Percentiles rank a stretch among this genome's conserved stretches.
Evolutionary conservation across 2,888 invertebrate species (phyloP).

Genomic region (Luperina testacea): DNA sequence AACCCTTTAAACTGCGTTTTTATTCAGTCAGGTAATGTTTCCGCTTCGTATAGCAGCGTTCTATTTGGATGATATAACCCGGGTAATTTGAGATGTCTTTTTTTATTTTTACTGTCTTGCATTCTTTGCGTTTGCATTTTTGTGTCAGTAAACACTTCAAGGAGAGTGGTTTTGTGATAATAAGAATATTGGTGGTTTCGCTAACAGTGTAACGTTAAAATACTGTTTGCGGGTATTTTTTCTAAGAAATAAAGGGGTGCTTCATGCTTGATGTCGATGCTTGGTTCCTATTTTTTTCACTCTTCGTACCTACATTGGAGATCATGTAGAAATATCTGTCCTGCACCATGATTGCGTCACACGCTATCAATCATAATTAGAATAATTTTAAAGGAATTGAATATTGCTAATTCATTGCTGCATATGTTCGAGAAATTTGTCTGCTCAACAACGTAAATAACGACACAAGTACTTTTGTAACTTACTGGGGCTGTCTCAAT

Average conservation of each 20-base stretch:
- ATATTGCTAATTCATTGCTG: no score
- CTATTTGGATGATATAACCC: slow-evolving; percentile 38
- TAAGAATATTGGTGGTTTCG: neutral
- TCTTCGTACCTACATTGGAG: neutral
- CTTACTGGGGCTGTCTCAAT: no score
- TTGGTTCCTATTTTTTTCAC: neutral
- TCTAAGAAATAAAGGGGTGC: neutral
- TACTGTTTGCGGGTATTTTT: neutral
- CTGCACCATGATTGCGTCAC: no score
- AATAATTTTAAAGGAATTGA: no score
- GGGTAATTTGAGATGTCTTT: slow-evolving; percentile 33
- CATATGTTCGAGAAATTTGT: no score
- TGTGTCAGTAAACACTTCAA: neutral
- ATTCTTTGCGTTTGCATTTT: slow-evolving; percentile 9
- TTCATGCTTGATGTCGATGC: neutral
- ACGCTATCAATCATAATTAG: no score
- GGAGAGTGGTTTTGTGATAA: neutral
- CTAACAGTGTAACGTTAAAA: neutral
- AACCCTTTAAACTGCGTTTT: slow-evolving; percentile 46
- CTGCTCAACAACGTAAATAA: no score
- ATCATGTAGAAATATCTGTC: no score
- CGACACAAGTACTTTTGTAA: no score
- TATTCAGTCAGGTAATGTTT: slow-evolving; percentile 45
- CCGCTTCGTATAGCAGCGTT: slow-evolving; percentile 7
- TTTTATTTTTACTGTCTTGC: slow-evolving; percentile 14